These are phyloP conservation scores for Agriopis aurantiaria DNA, from an alignment of 2,888 invertebrate genomes.

Conservation along the genomic window DNA sequence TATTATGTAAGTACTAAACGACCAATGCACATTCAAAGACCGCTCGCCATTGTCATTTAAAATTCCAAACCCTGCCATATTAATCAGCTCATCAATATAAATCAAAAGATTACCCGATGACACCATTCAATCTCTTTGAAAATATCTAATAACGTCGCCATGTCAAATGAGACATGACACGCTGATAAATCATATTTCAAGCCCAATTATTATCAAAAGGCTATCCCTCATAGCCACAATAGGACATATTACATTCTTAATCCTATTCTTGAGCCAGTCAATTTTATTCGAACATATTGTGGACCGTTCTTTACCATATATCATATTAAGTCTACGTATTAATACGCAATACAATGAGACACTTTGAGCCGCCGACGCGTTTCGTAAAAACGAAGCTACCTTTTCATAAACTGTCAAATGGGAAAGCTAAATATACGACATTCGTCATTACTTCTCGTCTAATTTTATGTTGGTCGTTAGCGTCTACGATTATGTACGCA, in stretches of 20 bases:
- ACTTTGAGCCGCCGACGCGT: constrained; percentile 63
- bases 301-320: constrained; percentile 72
- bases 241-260: constrained; percentile 73
- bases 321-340: constrained; percentile 77
- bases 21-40: constrained; percentile 37
- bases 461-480: constrained; percentile 63
- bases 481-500: constrained; percentile 19
- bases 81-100: constrained; percentile 59
- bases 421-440: constrained; percentile 76
- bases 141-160: constrained; percentile 56
- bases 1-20: background rate
- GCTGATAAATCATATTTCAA: constrained; percentile 79
- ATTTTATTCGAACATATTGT: constrained; percentile 80
- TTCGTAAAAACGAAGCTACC: constrained; percentile 71
- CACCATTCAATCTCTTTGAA: constrained; percentile 66
- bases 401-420: constrained; percentile 62
- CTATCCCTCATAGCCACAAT: constrained; percentile 71
- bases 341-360: constrained; percentile 65
- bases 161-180: constrained; percentile 59
- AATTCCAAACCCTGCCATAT: constrained; percentile 50
- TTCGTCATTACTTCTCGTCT: constrained; percentile 73
- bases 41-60: constrained; percentile 36
- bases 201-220: constrained; percentile 78
- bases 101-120: constrained; percentile 65
- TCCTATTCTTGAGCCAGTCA: constrained; percentile 79